Percentiles rank a stretch among this genome's conserved stretches.
Conservation (phyloP, 2,113 vertebrate genomes). For the Larimichthys crocea region DNA sequence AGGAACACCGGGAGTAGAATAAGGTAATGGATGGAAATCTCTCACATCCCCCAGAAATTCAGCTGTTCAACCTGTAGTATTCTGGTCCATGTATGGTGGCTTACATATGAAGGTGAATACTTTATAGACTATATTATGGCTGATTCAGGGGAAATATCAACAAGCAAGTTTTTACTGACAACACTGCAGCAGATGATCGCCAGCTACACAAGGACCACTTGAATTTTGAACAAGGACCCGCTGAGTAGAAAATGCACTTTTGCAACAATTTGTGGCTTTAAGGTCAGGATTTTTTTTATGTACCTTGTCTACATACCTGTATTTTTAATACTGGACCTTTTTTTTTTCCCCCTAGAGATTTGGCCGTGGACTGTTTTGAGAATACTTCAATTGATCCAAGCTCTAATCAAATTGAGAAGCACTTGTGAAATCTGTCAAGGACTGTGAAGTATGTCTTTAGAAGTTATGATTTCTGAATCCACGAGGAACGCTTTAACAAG, state of each 20-base stretch:
- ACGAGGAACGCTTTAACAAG: background rate
- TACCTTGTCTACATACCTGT: constrained; percentile 16
- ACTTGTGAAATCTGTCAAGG: constrained; percentile 13
- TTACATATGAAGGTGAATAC: constrained; percentile 30
- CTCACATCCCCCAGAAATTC: constrained; percentile 52
- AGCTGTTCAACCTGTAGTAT: constrained; percentile 49
- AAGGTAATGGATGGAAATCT: constrained; percentile 65
- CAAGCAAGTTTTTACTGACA: constrained; percentile 15
- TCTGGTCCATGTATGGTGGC: background rate
- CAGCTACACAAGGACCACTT: constrained; percentile 37
- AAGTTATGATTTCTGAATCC: constrained; percentile 28
- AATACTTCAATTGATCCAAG: constrained; percentile 1
- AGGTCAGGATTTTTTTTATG: constrained; percentile 7
- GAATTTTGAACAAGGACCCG: constrained; percentile 32
- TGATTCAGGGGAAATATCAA: constrained; percentile 33
- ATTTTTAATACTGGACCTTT: constrained; percentile 8
- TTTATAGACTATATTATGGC: constrained; percentile 21
- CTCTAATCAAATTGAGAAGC: constrained; percentile 29
- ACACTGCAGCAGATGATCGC: constrained; percentile 28
- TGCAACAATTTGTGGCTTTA: background rate
- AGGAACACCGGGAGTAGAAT: constrained; percentile 26
- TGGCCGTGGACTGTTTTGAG: constrained; percentile 10
- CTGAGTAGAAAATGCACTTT: constrained; percentile 2
- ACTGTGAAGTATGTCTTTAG: background rate
- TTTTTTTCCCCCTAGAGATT: constrained; percentile 41